A percentile compares a stretch with the other conserved stretches of the same genome.
phyloP scores from a whole-genome alignment of 2,113 vertebrate species.

The Mixornis gularis region DNA sequence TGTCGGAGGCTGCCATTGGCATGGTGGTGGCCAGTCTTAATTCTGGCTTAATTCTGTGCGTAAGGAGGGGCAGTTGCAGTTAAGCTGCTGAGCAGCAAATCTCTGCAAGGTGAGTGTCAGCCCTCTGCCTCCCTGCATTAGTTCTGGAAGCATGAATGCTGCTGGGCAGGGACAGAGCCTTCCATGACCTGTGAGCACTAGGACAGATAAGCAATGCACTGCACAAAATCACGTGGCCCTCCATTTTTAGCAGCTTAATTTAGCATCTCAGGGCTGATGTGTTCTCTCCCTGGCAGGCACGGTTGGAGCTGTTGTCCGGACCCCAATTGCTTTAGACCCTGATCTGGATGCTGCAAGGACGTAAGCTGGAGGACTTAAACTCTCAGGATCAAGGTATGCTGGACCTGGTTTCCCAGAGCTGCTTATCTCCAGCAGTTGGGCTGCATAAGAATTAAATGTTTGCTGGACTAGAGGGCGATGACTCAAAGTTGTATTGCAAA shows the following conservation, averaged over 20 bases:
- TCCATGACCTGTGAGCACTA: fast-evolving
- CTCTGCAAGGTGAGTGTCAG: slow-evolving; percentile 45
- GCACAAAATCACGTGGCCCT: background rate
- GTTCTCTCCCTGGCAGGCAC: background rate
- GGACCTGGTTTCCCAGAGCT: background rate
- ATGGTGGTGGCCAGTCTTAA: slow-evolving; percentile 40
- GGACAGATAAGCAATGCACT: background rate
- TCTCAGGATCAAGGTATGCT: background rate
- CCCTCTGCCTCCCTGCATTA: background rate
- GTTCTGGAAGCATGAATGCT: fast-evolving
- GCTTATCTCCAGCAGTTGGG: background rate
- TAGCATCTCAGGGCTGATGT: background rate
- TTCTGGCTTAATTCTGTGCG: slow-evolving; percentile 7
- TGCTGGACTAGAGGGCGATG: background rate
- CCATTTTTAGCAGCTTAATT: background rate
- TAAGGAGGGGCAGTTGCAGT: slow-evolving; percentile 1
- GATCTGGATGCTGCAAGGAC: background rate
- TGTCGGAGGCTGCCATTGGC: fast-evolving
- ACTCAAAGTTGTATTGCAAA: background rate
- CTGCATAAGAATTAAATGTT: background rate
- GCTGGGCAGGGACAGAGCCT: background rate
- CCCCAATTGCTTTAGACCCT: background rate
- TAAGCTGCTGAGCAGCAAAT: slow-evolving; percentile 36
- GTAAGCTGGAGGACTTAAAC: background rate
- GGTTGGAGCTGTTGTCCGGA: background rate